Base-by-base conservation (phyloP, 2,113 vertebrate species). In the Psilopogon haemacephalus region DNA sequence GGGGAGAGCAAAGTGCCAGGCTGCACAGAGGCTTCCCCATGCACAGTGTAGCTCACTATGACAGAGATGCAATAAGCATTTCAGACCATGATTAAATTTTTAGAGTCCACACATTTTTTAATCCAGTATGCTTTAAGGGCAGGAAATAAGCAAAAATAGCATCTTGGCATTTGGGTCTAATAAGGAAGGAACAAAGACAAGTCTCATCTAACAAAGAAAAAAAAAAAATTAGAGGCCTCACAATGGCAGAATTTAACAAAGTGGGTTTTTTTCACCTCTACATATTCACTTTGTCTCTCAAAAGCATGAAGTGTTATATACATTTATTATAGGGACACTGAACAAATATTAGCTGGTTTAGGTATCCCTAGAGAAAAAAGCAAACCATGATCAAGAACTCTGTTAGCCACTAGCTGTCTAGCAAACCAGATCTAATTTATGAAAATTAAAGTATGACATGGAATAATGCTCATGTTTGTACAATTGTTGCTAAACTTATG, bases 1-100 rank as follows among this genome's bases (percentile, higher is more conserved):
- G 20, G n/a, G 19, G 23, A 2, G 8, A 70, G 83, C 40, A 5
- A 6, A 28, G n/a, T 69, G 37, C 24, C 54, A 33, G 33, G 5
- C 40, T 8, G 26, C 0, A 1, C 0, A 0, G 19, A 21, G 52
- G 32, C 15, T 52, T 11, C 62, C 60, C 8, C n/a, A 3, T 8
- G 26, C 52, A 26, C 35, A 2, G 27, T 18, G n/a, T 11, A 50
- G 67, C 35, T 72, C 62, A 35, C 28, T 2, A 2, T 9, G 38
- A n/a, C 72, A 33, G 24, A n/a, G 16, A 20, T 5, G 37, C 1
- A 0, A 58, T 6, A 38, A 86, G 52, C 44, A 37, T 13, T 40
- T 44, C 42, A 40, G n/a, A 1, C 12, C 64, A 15, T 2, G 5
- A 59, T 14, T 16, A 42, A 42, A 42, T 37, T 76, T 58, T 64